A percentile compares a stretch with the other conserved stretches of the same genome.
phyloP scores from a whole-genome alignment of 2,113 vertebrate species.

The Eretmochelys imbricata region DNA sequence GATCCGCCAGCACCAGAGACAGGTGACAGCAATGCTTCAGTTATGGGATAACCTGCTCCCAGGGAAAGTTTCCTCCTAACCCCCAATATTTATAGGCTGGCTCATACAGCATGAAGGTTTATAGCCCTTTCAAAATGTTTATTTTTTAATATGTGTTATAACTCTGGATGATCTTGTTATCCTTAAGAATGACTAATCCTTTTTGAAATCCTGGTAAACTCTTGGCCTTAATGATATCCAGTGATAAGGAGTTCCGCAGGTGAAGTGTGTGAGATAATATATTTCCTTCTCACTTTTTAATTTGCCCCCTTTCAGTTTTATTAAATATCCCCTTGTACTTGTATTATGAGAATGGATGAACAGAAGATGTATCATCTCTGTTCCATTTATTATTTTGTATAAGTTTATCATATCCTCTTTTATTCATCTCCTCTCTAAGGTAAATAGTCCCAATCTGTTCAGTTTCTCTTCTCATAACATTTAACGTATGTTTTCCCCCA shows the following conservation, averaged over 20 bases:
- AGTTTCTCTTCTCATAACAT: neutral
- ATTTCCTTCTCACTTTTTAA: neutral
- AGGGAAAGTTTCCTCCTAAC: neutral
- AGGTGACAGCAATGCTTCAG: neutral
- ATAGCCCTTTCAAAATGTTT: neutral
- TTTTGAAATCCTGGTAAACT: neutral
- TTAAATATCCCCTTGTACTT: slow-evolving; percentile 13
- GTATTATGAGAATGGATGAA: neutral
- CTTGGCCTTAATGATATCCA: neutral
- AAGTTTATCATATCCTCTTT: neutral
- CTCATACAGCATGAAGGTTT: neutral
- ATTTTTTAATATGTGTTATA: neutral
- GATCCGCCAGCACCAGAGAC: rapidly evolving
- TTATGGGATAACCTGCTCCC: neutral
- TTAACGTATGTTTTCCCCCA: neutral
- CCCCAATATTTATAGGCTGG: neutral
- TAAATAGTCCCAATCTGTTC: slow-evolving; percentile 36
- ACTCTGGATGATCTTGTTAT: neutral
- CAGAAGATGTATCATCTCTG: neutral
- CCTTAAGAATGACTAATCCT: neutral
- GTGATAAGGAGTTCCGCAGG: neutral
- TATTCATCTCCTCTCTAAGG: neutral
- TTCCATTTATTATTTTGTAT: neutral
- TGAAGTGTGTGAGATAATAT: neutral
- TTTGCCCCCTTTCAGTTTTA: neutral